Base-by-base conservation (phyloP, 2,888 invertebrate genomes). In the Oscheius myriophilus region DNA sequence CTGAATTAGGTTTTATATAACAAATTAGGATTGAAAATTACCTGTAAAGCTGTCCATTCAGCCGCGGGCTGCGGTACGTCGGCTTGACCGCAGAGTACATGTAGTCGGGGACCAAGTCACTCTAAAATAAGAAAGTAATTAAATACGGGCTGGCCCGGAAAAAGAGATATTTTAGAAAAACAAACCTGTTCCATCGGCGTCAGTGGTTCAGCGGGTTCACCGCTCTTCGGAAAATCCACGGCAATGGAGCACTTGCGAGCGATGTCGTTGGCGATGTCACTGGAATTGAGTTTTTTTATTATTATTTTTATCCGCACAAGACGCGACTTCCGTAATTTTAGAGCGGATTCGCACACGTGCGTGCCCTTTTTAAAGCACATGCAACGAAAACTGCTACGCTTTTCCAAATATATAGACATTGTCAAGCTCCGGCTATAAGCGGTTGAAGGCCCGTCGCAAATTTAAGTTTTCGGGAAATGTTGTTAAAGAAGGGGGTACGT, bases 161-260 rank as follows among this genome's bases (percentile, higher is more conserved):
- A 33, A 9, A 3, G 33, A 9, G 33, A 3, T 33, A 33, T 6
- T 6, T 33, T 33, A 33, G 33, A 33, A 33, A 6, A 54, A 23
- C 9, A 6, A 4, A 62, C 42, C 49, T 75, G 75, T 45, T 78
- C 81, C 21, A 55, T 64, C 11, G 52, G 57, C 12, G 72, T 57
- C 11, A 82, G 58, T 7, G 76, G 76, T 12, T 78, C 80, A 1
- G 79, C 78, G 0, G 81, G 82, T 14, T 75, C 78, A 0, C 87
- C 87, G 9, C 85, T 85, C 77, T 87, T 87, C 25, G 87, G 86
- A 69, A 87, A 87, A 73, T 87, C 87, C 4, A 87, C 84, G 4
- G 82, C 83, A 1, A 82, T 72, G 11, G 82, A 75, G 59, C 81
- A 81, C 52, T 84, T 84, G 9, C 71, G 57, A 1, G 84, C 82